Evolutionary conservation across 2,797 vertebrate species (phyloP).

Genomic region (Brotogeris chrysoptera): DNA sequence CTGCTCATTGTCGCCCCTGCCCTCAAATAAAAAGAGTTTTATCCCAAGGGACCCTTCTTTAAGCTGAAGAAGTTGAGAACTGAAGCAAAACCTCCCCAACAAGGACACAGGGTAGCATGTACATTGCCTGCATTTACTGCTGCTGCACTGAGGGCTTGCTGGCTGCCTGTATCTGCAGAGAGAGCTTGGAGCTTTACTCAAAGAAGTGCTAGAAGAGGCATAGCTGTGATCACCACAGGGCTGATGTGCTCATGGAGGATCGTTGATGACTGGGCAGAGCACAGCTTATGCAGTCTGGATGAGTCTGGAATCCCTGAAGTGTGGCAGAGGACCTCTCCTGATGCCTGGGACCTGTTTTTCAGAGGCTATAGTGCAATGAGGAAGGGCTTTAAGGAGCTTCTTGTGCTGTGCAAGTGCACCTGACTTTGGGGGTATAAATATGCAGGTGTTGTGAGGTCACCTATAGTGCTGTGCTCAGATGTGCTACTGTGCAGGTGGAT

Average conservation of each 20-base stretch:
- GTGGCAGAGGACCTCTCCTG: not conserved
- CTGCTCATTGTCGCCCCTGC: not conserved
- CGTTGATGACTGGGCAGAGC: not conserved
- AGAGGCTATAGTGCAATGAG: not conserved
- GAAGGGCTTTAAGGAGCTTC: not conserved
- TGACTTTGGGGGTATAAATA: not conserved
- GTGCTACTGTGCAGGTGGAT: not conserved
- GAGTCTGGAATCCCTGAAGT: not conserved
- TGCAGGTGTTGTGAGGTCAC: conserved; percentile 20
- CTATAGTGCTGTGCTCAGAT: not conserved
- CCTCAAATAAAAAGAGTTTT: not conserved
- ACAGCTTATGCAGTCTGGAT: not conserved
- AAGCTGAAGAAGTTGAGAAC: not conserved
- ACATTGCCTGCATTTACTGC: not conserved
- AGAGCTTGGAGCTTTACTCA: not conserved
- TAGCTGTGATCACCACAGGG: not conserved
- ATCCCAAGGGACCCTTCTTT: not conserved
- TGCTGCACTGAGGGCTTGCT: not conserved
- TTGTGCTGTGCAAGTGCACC: not conserved
- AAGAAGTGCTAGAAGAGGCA: not conserved
- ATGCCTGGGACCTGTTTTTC: not conserved
- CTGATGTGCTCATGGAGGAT: not conserved
- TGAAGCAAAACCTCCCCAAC: not conserved
- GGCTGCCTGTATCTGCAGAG: not conserved
- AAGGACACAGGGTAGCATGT: not conserved